Evolutionary conservation across 1,140 invertebrate genomes (phyloP).

Genomic region (Grapholita molesta): DNA sequence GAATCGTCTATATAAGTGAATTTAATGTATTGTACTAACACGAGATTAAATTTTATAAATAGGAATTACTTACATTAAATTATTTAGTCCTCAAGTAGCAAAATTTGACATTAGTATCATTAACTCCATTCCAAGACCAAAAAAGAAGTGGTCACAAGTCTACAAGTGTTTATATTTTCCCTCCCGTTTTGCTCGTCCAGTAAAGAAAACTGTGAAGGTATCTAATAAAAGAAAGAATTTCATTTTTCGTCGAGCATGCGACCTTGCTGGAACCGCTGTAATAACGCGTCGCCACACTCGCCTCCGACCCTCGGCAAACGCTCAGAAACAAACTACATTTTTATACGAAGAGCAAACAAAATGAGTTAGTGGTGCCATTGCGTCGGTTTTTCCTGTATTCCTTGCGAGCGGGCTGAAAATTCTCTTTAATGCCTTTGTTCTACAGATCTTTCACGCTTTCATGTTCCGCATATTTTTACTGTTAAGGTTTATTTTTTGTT

Average conservation of each 20-base stretch:
- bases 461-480: constrained; percentile 51
- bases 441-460: constrained; percentile 63
- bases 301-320: constrained; percentile 36
- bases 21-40: too few relatives aligned
- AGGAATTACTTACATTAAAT: too few relatives aligned
- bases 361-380: constrained; percentile 62
- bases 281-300: constrained; percentile 31
- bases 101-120: too few relatives aligned
- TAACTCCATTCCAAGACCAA: too few relatives aligned
- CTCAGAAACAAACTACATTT: constrained; percentile 62
- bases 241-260: constrained; percentile 22
- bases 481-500: constrained; percentile 38
- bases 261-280: constrained; percentile 27
- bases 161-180: not conserved
- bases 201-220: not conserved
- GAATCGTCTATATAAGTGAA: too few relatives aligned
- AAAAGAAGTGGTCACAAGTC: not conserved
- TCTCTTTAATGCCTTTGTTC: constrained; percentile 73
- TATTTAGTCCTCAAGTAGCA: too few relatives aligned
- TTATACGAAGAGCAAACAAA: constrained; percentile 65
- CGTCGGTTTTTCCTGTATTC: constrained; percentile 54
- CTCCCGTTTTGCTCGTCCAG: not conserved
- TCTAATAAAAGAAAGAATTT: constrained; percentile 17
- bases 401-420: constrained; percentile 58
- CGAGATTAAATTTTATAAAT: too few relatives aligned